phyloP scores from a whole-genome alignment of 2,797 vertebrate genomes.

The Brotula barbata region DNA sequence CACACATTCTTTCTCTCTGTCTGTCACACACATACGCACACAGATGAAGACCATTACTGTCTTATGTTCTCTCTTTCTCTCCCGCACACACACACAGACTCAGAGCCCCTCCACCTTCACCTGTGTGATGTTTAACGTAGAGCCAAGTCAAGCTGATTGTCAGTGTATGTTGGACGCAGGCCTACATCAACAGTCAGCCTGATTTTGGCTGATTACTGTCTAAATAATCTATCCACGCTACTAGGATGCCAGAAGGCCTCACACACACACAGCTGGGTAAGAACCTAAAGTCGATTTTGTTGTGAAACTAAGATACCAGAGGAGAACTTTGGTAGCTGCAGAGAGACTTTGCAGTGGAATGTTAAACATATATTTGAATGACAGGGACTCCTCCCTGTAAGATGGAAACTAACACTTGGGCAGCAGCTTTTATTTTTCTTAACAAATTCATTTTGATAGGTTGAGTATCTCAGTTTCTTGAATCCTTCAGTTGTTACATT shows the following conservation, averaged over 20 bases:
- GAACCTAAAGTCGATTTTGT: neutral
- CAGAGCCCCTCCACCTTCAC: constrained; percentile 13
- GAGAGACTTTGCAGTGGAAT: too few relatives aligned
- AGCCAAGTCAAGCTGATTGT: constrained; percentile 38
- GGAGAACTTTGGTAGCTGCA: neutral
- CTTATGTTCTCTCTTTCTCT: neutral
- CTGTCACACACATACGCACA: neutral
- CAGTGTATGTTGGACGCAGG: constrained; percentile 43
- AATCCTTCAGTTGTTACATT: too few relatives aligned
- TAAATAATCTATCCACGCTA: constrained; percentile 32
- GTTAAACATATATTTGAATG: too few relatives aligned
- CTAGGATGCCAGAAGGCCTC: constrained; percentile 8
- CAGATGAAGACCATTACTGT: neutral
- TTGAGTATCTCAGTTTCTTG: too few relatives aligned
- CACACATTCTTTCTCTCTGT: neutral
- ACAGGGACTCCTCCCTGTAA: neutral
- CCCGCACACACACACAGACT: neutral
- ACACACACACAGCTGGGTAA: neutral
- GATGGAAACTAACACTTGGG: too few relatives aligned
- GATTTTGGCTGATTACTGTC: constrained; percentile 36
- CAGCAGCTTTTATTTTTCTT: too few relatives aligned
- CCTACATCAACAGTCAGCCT: constrained; percentile 33
- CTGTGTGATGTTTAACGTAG: constrained; percentile 41
- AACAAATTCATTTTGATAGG: too few relatives aligned
- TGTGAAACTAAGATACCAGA: neutral